Conservation (phyloP, 2,888 invertebrate genomes). For the Drosophila leonis region DNA sequence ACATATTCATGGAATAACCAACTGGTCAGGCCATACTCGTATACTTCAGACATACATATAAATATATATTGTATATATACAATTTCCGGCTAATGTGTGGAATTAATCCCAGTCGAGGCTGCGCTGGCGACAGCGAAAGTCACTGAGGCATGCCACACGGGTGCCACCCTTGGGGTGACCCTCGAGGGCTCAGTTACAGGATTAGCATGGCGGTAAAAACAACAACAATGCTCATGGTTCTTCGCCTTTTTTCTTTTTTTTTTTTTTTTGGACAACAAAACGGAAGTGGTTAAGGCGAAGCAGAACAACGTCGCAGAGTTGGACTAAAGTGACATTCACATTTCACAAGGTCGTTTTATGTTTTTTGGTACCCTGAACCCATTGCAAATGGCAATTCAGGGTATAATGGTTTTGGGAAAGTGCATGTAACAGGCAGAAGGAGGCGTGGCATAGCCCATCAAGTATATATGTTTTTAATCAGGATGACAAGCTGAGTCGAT, state of each 20-base stretch:
- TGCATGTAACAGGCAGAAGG: neutral
- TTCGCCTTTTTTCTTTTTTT: neutral
- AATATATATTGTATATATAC: constrained; percentile 26
- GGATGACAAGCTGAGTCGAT: neutral
- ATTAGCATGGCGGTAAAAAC: constrained; percentile 61
- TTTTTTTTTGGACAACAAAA: constrained; percentile 16
- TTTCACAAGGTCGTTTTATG: constrained; percentile 49
- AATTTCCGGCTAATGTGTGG: constrained; percentile 70
- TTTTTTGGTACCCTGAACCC: neutral
- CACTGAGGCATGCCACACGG: constrained; percentile 49
- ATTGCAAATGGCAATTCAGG: neutral
- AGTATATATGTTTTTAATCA: no score
- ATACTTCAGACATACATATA: neutral
- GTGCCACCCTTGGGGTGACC: constrained; percentile 35
- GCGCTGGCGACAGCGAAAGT: constrained; percentile 46
- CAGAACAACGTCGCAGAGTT: constrained; percentile 18
- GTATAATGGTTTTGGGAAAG: neutral
- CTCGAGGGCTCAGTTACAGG: constrained; percentile 67
- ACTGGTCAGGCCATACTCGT: constrained; percentile 13
- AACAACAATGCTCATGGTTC: constrained; percentile 40
- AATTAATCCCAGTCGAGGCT: constrained; percentile 62
- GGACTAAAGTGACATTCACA: constrained; percentile 53
- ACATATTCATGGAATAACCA: constrained; percentile 44
- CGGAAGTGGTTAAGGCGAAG: constrained; percentile 46
- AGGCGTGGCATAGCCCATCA: no score